Evolutionary conservation across 2,797 vertebrate species (phyloP).

Genomic region (Crocidura indochinensis): DNA sequence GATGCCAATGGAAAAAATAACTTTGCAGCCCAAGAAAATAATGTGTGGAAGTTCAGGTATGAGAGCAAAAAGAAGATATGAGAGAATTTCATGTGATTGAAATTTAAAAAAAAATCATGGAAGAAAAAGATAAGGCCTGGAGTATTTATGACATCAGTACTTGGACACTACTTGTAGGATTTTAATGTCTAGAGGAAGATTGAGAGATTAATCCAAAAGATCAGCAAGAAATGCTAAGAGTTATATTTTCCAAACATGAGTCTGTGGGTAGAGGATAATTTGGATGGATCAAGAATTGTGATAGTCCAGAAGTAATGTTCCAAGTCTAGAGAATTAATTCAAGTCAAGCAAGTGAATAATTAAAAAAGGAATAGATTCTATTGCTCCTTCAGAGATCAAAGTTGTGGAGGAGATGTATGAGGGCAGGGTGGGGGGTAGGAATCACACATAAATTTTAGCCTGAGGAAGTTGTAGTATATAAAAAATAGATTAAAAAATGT

Average conservation of each 20-base stretch:
- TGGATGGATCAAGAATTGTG: not conserved
- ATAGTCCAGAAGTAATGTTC: not conserved
- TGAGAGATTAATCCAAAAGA: not conserved
- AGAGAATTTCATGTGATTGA: not conserved
- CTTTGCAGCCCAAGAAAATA: conserved; percentile 15
- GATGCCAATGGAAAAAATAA: not conserved
- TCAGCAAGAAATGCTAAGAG: no score
- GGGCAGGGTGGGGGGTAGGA: not conserved
- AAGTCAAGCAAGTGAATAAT: not conserved
- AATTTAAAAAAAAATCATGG: not conserved
- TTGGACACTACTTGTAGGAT: not conserved
- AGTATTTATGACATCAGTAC: not conserved
- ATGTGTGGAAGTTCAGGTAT: not conserved
- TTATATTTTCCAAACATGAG: not conserved
- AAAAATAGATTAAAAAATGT: not conserved
- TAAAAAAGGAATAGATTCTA: not conserved
- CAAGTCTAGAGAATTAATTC: not conserved
- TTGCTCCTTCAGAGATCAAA: not conserved
- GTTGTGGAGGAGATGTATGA: not conserved
- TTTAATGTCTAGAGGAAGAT: not conserved
- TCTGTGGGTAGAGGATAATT: accelerated
- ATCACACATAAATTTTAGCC: not conserved
- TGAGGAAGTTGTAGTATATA: not conserved
- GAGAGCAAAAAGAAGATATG: conserved; percentile 3
- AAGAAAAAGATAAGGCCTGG: not conserved